Percentiles rank a stretch among this genome's conserved stretches.
These are phyloP conservation scores for Thymallus thymallus DNA, from an alignment of 2,113 vertebrate species.

Conservation along the genomic window DNA sequence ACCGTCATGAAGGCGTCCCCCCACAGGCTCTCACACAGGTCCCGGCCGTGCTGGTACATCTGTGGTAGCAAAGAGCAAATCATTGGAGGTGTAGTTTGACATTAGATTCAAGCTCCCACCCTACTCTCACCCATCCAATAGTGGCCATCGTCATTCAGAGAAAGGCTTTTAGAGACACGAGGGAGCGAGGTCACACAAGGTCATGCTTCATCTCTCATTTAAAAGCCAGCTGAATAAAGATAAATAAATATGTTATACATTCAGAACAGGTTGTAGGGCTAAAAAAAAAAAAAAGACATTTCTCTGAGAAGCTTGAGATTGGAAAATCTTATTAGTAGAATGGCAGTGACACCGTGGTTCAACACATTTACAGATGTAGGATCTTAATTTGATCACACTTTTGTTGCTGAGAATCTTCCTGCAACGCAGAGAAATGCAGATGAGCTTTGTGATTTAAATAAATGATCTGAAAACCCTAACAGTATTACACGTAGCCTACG, in stretches of 20 bases:
- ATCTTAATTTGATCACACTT: no score
- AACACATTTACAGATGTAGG: background rate
- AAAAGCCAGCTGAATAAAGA: background rate
- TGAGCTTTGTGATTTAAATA: no score
- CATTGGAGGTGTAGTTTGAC: background rate
- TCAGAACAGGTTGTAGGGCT: conserved; percentile 38
- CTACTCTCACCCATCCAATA: conserved; percentile 18
- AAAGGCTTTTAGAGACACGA: background rate
- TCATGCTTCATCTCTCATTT: background rate
- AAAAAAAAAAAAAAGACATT: background rate
- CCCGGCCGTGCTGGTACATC: conserved; percentile 77
- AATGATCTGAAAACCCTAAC: no score
- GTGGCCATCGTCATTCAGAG: conserved; percentile 22
- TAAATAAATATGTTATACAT: no score
- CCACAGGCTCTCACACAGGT: conserved; percentile 79
- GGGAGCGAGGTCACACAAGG: background rate
- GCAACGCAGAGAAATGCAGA: no score
- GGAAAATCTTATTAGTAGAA: conserved; percentile 32
- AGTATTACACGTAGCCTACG: no score
- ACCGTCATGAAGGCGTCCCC: conserved; percentile 69
- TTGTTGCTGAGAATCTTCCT: no score
- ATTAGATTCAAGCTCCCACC: background rate
- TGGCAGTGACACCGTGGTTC: conserved; percentile 14
- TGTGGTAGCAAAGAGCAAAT: conserved; percentile 29
- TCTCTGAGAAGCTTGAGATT: background rate